Base-by-base conservation (phyloP, 2,113 vertebrate genomes). In the Saguinus midas region DNA sequence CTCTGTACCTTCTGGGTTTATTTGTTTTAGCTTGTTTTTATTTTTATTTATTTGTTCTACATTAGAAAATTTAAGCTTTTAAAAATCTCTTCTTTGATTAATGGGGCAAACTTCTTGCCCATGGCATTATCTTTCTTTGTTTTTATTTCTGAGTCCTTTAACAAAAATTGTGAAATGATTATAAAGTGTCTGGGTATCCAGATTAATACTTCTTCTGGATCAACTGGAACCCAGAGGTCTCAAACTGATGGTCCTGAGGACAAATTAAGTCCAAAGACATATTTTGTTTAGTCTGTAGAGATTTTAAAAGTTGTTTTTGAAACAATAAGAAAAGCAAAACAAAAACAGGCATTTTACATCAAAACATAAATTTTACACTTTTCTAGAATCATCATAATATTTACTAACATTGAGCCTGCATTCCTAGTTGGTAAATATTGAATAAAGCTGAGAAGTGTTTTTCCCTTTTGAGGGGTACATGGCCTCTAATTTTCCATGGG, bases 281-380 rank as follows among this genome's bases (percentile, higher is more conserved):
- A 10, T 40, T 52, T 94, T 29, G n/a, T 79, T 90, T 40, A 76
- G 21, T 4, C 25, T 29, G 16, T 23, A 76, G 8, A 68, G 27
- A 12, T 87, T 16, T 87, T 78, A 40, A 55, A 81, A 55, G 23
- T 27, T 40, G 57, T 37, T 27, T 78, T 40, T 35, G 40, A 70
- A 48, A 6, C 43, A 70, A 27, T 13, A 9, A 89, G 25, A 14
- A 40, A 72, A 66, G 55, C 55, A 35, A 70, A 55, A 48, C 1
- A 57, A 57, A 84, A 52, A 2, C 18, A 80, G 8, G 2, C n/a
- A 80, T 82, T 82, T 91, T n/a, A 40, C 13, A n/a, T 45, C 87
- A 83, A 73, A 57, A 32, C 55, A 40, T 73, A 57, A 40, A 96
- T 68, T 90, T 73, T 43, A 83, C 87, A 17, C 23, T 91, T 84